Conservation (phyloP, 2,113 vertebrate species). For the Dinomys branickii region DNA sequence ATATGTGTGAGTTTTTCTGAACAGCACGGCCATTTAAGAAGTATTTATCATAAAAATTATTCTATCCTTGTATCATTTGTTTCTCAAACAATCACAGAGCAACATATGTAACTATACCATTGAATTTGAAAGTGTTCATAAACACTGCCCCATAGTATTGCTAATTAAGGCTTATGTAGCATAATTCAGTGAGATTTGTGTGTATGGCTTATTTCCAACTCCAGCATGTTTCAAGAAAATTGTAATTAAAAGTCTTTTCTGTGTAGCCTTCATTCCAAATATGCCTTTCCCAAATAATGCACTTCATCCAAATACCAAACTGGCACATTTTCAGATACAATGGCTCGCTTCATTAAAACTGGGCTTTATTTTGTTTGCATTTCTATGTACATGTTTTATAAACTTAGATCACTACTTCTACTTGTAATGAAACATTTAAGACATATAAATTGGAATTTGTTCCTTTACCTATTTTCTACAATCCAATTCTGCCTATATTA, state of each 20-base stretch:
- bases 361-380: not conserved
- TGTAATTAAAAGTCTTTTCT: not conserved
- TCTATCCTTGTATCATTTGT: constrained; percentile 37
- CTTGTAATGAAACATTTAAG: not conserved
- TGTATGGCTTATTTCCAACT: not conserved
- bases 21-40: constrained; percentile 32
- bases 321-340: not conserved
- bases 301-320: not conserved
- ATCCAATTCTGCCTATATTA: not conserved
- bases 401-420: not conserved
- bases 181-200: constrained; percentile 37
- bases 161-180: constrained; percentile 57
- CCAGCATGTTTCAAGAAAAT: constrained; percentile 15
- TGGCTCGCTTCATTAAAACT: not conserved
- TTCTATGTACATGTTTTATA: not conserved
- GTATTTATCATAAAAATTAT: constrained; percentile 36
- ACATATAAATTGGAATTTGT: not conserved
- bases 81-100: constrained; percentile 22
- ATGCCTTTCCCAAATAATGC: not conserved
- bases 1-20: not conserved
- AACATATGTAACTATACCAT: constrained; percentile 23
- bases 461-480: not conserved
- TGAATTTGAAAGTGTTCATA: constrained; percentile 59
- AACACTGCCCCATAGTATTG: not conserved
- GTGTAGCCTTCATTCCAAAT: not conserved